Conservation (phyloP, 2,888 invertebrate species). For the Erebia epiphron region DNA sequence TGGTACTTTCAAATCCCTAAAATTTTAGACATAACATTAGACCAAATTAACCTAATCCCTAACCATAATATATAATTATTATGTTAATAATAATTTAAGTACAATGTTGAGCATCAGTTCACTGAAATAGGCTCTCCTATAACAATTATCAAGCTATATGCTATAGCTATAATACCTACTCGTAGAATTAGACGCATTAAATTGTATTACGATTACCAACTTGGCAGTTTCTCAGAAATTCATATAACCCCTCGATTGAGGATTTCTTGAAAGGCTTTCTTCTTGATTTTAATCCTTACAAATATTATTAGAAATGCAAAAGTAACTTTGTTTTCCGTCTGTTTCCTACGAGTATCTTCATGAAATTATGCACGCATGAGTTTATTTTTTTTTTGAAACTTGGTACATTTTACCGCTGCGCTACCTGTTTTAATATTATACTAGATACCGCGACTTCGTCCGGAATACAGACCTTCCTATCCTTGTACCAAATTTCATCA, state of each 20-base stretch:
- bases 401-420: no score
- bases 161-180: no score
- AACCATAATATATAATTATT: neutral
- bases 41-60: neutral
- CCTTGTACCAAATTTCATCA: no score
- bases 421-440: no score
- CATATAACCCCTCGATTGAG: slow-evolving; percentile 11
- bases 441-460: no score
- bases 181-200: slow-evolving; percentile 14
- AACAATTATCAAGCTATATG: slow-evolving; percentile 15
- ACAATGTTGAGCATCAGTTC: slow-evolving; percentile 1
- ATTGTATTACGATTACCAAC: slow-evolving; percentile 16
- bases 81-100: slow-evolving; percentile 12
- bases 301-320: no score
- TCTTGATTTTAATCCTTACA: neutral
- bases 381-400: no score
- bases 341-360: no score
- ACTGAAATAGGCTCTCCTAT: slow-evolving; percentile 4
- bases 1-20: neutral
- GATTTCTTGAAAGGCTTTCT: neutral
- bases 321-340: no score
- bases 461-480: no score
- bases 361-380: no score
- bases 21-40: neutral
- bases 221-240: slow-evolving; percentile 14